phyloP scores from a whole-genome alignment of 2,888 invertebrate species.

The Athalia cordata region DNA sequence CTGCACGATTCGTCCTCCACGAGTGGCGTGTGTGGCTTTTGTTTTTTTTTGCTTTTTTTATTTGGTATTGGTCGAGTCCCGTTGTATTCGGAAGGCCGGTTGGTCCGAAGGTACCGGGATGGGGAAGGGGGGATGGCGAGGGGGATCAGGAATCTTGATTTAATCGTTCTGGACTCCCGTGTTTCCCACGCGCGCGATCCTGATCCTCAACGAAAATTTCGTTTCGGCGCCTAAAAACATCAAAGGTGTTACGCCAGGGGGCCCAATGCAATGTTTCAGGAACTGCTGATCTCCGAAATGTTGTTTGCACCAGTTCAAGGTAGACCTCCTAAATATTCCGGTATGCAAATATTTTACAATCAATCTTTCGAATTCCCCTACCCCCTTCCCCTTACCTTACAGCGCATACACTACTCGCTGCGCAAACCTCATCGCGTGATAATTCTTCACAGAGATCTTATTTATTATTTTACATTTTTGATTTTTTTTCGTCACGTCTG shows the following conservation, averaged over 20 bases:
- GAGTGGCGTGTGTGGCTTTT: no score
- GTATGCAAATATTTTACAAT: constrained; percentile 37
- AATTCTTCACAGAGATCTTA: no score
- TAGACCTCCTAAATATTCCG: neutral
- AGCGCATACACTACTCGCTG: no score
- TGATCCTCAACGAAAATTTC: constrained; percentile 34
- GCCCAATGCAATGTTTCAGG: constrained; percentile 1
- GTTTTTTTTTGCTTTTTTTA: no score
- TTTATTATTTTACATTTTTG: no score
- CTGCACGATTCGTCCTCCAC: no score
- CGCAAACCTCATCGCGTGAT: no score
- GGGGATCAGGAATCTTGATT: constrained; percentile 41
- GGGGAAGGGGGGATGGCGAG: constrained; percentile 2
- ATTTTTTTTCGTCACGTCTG: no score
- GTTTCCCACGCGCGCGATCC: constrained; percentile 33
- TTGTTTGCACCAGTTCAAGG: neutral
- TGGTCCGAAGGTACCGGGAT: constrained; percentile 1
- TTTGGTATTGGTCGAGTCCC: no score
- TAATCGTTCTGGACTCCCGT: constrained; percentile 31
- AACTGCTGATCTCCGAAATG: neutral
- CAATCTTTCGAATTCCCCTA: neutral
- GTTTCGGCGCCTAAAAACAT: constrained; percentile 28
- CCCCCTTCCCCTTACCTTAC: no score
- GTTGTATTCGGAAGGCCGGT: neutral
- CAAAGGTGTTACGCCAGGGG: constrained; percentile 38